phyloP scores from a whole-genome alignment of 2,797 vertebrate genomes.

The Phrynocephalus guinanensis region DNA sequence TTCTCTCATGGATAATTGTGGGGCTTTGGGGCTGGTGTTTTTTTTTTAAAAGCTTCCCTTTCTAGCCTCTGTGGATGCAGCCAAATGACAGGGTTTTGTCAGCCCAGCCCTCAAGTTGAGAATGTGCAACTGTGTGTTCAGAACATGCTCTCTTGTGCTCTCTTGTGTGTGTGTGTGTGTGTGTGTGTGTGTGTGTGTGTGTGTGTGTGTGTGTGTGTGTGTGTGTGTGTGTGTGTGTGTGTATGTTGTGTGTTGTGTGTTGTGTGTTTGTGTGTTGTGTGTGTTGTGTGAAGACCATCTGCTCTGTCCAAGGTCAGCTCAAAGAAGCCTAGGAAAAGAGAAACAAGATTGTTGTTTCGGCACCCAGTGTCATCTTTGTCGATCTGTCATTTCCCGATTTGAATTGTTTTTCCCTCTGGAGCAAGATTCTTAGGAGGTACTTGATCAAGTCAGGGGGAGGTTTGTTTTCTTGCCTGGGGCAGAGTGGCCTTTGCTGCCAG shows the following conservation, averaged over 20 bases:
- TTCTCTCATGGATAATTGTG: background rate
- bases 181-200: background rate
- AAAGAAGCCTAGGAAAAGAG: background rate
- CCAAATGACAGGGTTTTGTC: background rate
- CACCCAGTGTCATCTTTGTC: background rate
- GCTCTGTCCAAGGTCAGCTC: background rate
- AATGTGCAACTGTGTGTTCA: background rate
- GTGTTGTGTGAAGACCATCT: background rate
- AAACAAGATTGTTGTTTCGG: background rate
- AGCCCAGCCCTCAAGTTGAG: too few relatives aligned
- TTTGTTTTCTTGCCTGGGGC: background rate
- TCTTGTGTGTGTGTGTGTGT: too few relatives aligned
- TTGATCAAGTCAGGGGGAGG: background rate
- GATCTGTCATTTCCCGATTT: background rate
- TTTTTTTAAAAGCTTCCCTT: background rate
- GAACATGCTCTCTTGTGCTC: background rate
- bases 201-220: background rate
- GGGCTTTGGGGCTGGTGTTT: too few relatives aligned
- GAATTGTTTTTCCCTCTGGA: background rate
- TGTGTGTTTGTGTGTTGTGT: too few relatives aligned
- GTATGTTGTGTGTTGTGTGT: too few relatives aligned
- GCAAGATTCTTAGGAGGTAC: background rate
- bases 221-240: background rate
- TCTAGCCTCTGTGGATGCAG: background rate
- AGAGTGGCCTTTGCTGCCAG: too few relatives aligned